These are phyloP conservation scores for Stenchaetothrips biformis DNA, from an alignment of 2,888 invertebrate genomes.

Conservation along the genomic window DNA sequence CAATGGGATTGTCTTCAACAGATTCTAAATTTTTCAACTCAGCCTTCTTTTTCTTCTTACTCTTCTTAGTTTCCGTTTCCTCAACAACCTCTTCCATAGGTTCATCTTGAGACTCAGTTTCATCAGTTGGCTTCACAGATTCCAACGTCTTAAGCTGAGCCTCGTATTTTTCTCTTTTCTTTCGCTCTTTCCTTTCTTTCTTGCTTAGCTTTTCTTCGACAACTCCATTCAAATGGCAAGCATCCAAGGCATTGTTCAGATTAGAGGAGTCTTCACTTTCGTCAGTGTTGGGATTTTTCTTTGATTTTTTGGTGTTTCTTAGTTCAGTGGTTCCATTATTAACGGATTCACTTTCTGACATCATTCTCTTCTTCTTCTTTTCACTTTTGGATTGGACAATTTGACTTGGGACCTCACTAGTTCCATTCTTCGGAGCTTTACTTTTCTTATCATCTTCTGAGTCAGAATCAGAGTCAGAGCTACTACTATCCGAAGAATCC, in stretches of 20 bases:
- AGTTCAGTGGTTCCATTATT: background rate
- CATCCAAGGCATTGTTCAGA: background rate
- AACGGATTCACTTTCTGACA: slow-evolving; percentile 5
- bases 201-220: slow-evolving; percentile 31
- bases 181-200: slow-evolving; percentile 33
- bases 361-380: slow-evolving; percentile 3
- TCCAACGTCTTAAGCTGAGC: slow-evolving; percentile 30
- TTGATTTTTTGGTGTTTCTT: background rate
- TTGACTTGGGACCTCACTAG: too few relatives aligned
- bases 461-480: background rate
- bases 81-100: background rate
- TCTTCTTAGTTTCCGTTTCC: slow-evolving; percentile 29
- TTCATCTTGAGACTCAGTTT: slow-evolving; percentile 26
- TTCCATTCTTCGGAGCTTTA: background rate
- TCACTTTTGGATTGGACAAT: background rate
- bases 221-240: background rate
- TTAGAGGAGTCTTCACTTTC: background rate
- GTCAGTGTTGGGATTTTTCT: background rate
- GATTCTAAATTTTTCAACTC: slow-evolving; percentile 34
- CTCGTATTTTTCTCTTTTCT: slow-evolving; percentile 33
- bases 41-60: slow-evolving; percentile 48
- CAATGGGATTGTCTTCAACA: slow-evolving; percentile 31
- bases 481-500: background rate
- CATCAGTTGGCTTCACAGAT: slow-evolving; percentile 26
- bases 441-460: background rate